Base-by-base conservation (phyloP, 23 tunicate genomes). In the Trididemnum miniatum region DNA sequence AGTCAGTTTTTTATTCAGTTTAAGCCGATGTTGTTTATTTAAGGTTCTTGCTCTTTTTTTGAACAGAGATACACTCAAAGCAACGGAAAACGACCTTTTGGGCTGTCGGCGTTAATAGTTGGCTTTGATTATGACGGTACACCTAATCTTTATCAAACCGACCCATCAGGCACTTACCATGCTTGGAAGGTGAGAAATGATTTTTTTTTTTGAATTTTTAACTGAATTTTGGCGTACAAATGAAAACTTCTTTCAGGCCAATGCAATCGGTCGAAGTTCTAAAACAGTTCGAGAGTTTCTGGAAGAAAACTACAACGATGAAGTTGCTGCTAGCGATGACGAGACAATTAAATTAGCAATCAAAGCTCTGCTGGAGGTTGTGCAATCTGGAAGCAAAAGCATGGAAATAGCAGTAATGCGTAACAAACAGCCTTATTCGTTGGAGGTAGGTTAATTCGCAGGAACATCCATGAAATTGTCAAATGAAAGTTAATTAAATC, bases 181-280 rank as follows among this genome's bases (percentile, higher is more conserved):
- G 93, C 86, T 1, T 92, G 97, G 97, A 92, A 87, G 82, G 93
- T 86, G 37, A 26, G 60, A 44, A 44, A 44, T 44, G 54, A 44
- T 44, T 15, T 15, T 9, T 79, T 12, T 79, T 79, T 0, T 59
- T 77, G 26, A 20, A 49, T 39, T 34, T 9, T 24, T 5, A 20
- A 28, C 52, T 15, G 31, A 28, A 9, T 64, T 9, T 44, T 15
- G 54, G 54, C 15, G 15, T 9, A 44, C 9, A 44, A 44, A 44
- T 15, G 9, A 44, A 44, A 7, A 44, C 9, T 7, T 12, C 29
- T 62, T 39, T 35, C 72, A 91, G 97, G 99, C 99, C 20, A 95
- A 95, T 74, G 99, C 99, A 0, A 95, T 95, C 65, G 99, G 99
- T 18, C 89, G 99, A 34, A 95, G 99, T 79, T 86, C 99, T 7